Evolutionary conservation across 2,888 invertebrate species (phyloP).

Genomic region (Ommatoiulus sabulosus): DNA sequence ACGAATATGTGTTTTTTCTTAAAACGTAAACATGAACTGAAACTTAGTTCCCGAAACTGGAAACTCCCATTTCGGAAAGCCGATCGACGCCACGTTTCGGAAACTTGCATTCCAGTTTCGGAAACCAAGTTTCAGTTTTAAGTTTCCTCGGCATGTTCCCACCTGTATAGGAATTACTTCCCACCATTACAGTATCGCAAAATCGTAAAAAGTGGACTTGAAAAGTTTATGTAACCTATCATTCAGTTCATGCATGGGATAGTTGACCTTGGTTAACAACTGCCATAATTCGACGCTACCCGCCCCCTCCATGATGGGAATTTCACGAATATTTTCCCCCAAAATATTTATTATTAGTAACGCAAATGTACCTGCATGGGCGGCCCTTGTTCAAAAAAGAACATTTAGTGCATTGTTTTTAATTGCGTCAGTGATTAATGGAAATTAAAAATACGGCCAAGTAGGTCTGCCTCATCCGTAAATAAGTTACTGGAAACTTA

Average conservation of each 20-base stretch:
- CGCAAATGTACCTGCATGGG: neutral
- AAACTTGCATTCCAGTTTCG: no score
- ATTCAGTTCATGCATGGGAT: neutral
- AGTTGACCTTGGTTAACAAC: neutral
- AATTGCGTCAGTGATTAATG: slow-evolving; percentile 31
- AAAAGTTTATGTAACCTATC: neutral
- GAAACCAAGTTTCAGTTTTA: no score
- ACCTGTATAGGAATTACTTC: no score
- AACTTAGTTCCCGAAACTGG: no score
- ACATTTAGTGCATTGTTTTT: neutral
- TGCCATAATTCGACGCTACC: neutral
- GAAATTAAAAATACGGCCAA: neutral
- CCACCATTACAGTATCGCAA: no score
- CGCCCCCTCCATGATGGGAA: neutral
- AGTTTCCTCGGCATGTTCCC: no score
- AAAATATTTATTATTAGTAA: neutral
- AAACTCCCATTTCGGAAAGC: no score
- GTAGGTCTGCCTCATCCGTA: neutral
- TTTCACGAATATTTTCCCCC: neutral
- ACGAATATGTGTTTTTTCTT: no score
- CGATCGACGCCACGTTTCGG: no score
- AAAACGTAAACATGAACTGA: no score
- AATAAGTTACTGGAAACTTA: neutral
- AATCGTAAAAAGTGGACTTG: neutral
- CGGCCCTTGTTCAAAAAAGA: neutral